phyloP scores from a whole-genome alignment of 2,797 vertebrate species.

The Lepus oiostolus region DNA sequence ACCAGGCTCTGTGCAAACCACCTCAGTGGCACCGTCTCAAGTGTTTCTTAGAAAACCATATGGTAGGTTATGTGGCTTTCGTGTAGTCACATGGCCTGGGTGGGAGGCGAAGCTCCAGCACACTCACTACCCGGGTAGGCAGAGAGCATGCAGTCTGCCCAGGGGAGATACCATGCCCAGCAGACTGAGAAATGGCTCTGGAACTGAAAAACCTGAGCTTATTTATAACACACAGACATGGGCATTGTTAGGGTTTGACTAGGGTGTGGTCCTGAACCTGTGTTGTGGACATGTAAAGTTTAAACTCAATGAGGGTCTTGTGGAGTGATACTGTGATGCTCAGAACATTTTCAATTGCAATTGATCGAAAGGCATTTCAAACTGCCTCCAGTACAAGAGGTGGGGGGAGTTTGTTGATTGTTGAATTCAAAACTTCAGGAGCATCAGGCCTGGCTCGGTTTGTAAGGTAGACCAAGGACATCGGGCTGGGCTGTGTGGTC shows the following conservation, averaged over 20 bases:
- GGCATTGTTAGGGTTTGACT: too few relatives aligned
- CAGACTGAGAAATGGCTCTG: too few relatives aligned
- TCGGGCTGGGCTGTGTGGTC: not conserved
- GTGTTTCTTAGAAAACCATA: not conserved
- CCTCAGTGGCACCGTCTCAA: not conserved
- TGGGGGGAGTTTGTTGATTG: not conserved
- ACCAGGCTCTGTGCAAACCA: not conserved
- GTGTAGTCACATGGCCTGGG: too few relatives aligned
- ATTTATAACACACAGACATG: too few relatives aligned
- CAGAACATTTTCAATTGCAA: not conserved
- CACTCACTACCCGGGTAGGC: too few relatives aligned
- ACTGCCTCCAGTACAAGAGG: not conserved
- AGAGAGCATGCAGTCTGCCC: too few relatives aligned
- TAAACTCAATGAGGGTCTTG: too few relatives aligned
- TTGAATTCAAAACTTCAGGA: not conserved
- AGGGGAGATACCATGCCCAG: too few relatives aligned
- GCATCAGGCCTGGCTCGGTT: not conserved
- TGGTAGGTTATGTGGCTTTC: rapidly evolving
- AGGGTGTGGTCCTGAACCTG: too few relatives aligned
- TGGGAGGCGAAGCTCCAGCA: too few relatives aligned
- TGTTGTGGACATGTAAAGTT: too few relatives aligned
- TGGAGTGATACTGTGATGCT: not conserved
- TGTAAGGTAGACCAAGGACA: not conserved
- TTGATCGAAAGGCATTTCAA: not conserved
- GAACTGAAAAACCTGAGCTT: too few relatives aligned